Conservation (phyloP, 2,113 vertebrate genomes). For the Zootoca vivipara region DNA sequence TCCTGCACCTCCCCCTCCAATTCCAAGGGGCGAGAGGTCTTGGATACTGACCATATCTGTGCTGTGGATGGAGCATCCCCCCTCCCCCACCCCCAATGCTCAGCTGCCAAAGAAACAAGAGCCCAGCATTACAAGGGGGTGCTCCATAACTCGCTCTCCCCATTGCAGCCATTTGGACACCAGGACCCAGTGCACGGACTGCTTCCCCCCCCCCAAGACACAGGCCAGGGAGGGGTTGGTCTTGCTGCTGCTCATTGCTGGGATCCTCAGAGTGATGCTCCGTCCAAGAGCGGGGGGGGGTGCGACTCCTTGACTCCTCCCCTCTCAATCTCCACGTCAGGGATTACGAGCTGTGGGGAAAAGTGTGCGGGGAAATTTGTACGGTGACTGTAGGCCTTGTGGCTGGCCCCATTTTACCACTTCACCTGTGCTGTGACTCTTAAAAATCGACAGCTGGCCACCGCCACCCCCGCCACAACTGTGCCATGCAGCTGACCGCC, state of each 20-base stretch:
- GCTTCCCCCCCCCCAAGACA: conserved; percentile 8
- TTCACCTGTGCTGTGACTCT: conserved; percentile 16
- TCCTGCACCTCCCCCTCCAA: background rate
- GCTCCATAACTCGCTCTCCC: conserved; percentile 20
- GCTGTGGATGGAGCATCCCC: conserved; percentile 38
- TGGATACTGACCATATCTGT: conserved; percentile 28
- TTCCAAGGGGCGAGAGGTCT: background rate
- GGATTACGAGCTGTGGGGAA: conserved; percentile 51
- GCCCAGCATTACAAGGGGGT: conserved; percentile 15
- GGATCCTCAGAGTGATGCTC: conserved; percentile 39
- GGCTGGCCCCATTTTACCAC: conserved; percentile 4
- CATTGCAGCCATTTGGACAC: conserved; percentile 8
- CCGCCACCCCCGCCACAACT: background rate
- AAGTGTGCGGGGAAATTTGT: background rate
- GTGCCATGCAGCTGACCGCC: background rate
- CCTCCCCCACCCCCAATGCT: conserved; percentile 48
- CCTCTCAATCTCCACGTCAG: conserved; percentile 63
- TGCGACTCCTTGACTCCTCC: conserved; percentile 42
- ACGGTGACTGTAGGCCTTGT: conserved; percentile 11
- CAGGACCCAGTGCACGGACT: background rate
- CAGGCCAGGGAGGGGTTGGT: background rate
- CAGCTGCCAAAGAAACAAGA: conserved; percentile 74
- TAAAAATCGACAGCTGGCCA: background rate
- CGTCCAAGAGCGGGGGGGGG: conserved; percentile 46
- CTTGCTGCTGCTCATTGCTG: conserved; percentile 15